A percentile compares a stretch with the other conserved stretches of the same genome.
Evolutionary conservation across 2,113 vertebrate genomes (phyloP).

Genomic region (Stigmatopora argus): DNA sequence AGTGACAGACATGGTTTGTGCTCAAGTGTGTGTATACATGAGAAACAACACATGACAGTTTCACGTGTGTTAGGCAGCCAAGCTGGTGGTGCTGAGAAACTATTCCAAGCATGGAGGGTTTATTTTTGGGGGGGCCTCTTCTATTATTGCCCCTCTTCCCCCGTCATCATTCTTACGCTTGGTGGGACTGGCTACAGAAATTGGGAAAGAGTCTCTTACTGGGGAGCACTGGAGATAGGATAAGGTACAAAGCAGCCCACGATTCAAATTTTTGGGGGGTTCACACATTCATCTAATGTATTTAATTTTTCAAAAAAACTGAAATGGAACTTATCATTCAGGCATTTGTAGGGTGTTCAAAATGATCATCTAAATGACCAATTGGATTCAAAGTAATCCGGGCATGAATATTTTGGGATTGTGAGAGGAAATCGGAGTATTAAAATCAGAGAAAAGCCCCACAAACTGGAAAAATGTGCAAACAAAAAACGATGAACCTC

Average conservation of each 20-base stretch:
- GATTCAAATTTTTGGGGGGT: background rate
- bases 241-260: background rate
- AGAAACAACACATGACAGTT: slow-evolving; percentile 39
- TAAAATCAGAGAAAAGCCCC: no score
- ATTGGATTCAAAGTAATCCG: no score
- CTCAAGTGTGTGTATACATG: slow-evolving; percentile 2
- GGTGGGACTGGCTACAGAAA: slow-evolving; percentile 15
- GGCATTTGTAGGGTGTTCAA: background rate
- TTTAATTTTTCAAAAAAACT: background rate
- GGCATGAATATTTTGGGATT: no score
- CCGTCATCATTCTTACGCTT: slow-evolving; percentile 19
- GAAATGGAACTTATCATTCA: background rate
- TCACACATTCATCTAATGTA: background rate
- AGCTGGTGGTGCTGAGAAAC: slow-evolving; percentile 38
- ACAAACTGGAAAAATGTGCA: no score
- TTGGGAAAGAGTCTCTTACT: slow-evolving; percentile 3
- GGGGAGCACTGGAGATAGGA: background rate
- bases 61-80: slow-evolving; percentile 53
- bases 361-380: no score
- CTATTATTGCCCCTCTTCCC: slow-evolving; percentile 40
- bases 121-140: slow-evolving; percentile 54
- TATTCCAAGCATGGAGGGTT: slow-evolving; percentile 50
- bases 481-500: no score
- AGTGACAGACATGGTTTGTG: slow-evolving; percentile 15
- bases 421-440: no score